These are phyloP conservation scores for Trinorchestia longiramus DNA, from an alignment of 1,140 invertebrate genomes.

Conservation along the genomic window DNA sequence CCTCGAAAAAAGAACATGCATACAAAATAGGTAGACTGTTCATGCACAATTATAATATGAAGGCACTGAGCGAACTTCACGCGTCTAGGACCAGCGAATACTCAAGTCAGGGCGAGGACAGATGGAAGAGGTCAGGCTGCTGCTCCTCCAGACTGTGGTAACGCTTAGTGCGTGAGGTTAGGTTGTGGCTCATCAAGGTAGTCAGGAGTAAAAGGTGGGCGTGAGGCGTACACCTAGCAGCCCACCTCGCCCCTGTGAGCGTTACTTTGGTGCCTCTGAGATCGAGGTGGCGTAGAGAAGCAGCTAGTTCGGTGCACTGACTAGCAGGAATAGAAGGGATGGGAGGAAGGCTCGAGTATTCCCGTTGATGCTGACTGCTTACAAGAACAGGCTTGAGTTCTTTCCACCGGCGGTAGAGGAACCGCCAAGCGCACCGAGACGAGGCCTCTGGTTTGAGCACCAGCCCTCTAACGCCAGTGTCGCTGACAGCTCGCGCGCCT, in stretches of 20 bases:
- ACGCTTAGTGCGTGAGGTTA: slow-evolving; percentile 12
- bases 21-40: not conserved
- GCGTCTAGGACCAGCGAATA: not conserved
- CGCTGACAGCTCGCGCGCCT: slow-evolving; percentile 50
- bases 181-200: not conserved
- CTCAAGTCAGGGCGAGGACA: not conserved
- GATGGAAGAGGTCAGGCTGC: not conserved
- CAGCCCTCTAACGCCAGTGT: slow-evolving; percentile 26
- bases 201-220: not conserved
- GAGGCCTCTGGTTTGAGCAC: slow-evolving; percentile 42
- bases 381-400: slow-evolving; percentile 52
- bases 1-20: not conserved
- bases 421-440: slow-evolving; percentile 51
- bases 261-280: slow-evolving; percentile 56
- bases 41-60: not conserved
- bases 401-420: slow-evolving; percentile 54
- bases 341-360: not conserved
- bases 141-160: slow-evolving; percentile 43
- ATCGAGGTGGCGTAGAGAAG: slow-evolving; percentile 52
- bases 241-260: slow-evolving; percentile 41
- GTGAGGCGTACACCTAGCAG: not conserved
- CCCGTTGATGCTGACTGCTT: not conserved
- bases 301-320: slow-evolving; percentile 35
- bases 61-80: not conserved
- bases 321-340: slow-evolving; percentile 20